A percentile compares a stretch with the other conserved stretches of the same genome.
Evolutionary conservation across 1,140 invertebrate species (phyloP).

Genomic region (Drosophila nasuta): DNA sequence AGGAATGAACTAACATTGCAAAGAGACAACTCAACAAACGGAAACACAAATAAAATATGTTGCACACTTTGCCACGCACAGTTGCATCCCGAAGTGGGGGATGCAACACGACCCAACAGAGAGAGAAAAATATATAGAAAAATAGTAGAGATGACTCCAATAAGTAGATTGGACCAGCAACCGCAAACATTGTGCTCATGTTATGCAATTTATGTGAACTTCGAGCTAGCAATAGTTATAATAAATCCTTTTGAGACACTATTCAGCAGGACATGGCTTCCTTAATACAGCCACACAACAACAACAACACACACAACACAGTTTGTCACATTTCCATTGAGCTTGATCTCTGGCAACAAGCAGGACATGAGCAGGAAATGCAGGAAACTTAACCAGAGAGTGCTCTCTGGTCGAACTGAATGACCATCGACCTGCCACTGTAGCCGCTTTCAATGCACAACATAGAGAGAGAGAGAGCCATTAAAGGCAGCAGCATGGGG

Average conservation of each 20-base stretch:
- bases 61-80: conserved; percentile 55
- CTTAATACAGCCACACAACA: conserved; percentile 40
- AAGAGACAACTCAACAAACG: conserved; percentile 32
- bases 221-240: conserved; percentile 46
- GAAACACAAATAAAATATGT: conserved; percentile 70
- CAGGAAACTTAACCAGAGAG: conserved; percentile 27
- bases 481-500: conserved; percentile 7
- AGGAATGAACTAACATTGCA: background rate
- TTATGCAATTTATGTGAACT: conserved; percentile 43
- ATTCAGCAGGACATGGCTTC: conserved; percentile 47
- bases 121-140: background rate
- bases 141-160: conserved; percentile 22
- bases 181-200: conserved; percentile 28
- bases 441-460: conserved; percentile 29
- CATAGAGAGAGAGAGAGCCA: conserved; percentile 11
- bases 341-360: conserved; percentile 7
- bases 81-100: conserved; percentile 45
- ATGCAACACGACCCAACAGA: conserved; percentile 1
- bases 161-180: conserved; percentile 41
- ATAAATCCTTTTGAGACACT: conserved; percentile 61
- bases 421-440: conserved; percentile 36
- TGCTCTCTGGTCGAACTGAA: conserved; percentile 29
- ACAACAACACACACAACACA: background rate
- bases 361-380: conserved; percentile 52
- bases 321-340: conserved; percentile 57